Conservation (phyloP, 2,888 invertebrate species). For the Augochlorella aurata region DNA sequence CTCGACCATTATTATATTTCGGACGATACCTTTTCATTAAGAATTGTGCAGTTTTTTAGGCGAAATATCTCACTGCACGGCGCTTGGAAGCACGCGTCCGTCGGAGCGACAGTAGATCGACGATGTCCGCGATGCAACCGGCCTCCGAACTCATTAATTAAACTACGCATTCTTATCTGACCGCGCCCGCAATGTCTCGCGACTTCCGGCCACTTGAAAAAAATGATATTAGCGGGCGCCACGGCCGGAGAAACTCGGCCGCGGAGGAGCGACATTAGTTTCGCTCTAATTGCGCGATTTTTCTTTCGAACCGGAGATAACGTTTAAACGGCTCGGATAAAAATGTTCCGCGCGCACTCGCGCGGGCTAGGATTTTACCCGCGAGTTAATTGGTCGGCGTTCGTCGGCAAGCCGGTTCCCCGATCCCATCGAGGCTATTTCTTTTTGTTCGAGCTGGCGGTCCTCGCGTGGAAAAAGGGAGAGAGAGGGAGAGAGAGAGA, state of each 20-base stretch:
- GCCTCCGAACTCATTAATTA: conserved; percentile 55
- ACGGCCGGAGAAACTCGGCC: conserved; percentile 37
- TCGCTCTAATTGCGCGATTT: conserved; percentile 50
- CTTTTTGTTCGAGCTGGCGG: background rate
- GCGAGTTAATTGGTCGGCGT: conserved; percentile 26
- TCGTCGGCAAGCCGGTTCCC: background rate
- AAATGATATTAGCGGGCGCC: conserved; percentile 34
- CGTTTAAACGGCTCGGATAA: conserved; percentile 18
- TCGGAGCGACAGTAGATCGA: conserved; percentile 23
- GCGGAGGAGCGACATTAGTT: conserved; percentile 38
- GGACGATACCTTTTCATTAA: too few relatives aligned
- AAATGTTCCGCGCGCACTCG: conserved; percentile 11
- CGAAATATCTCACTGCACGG: too few relatives aligned
- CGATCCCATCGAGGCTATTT: background rate
- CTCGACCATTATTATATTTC: too few relatives aligned
- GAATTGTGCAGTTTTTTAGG: too few relatives aligned
- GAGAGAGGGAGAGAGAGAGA: too few relatives aligned
- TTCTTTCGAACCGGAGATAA: conserved; percentile 22
- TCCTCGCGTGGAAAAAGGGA: background rate
- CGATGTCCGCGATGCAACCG: conserved; percentile 48
- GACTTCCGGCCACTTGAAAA: conserved; percentile 32
- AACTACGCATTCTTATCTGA: conserved; percentile 60
- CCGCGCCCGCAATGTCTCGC: conserved; percentile 46
- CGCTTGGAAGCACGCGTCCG: too few relatives aligned
- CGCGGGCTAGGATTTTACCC: background rate